Evolutionary conservation across 2,888 invertebrate genomes (phyloP), one percentile per base, ranked within the genome.

Genomic region (Amblyteles armatorius): DNA sequence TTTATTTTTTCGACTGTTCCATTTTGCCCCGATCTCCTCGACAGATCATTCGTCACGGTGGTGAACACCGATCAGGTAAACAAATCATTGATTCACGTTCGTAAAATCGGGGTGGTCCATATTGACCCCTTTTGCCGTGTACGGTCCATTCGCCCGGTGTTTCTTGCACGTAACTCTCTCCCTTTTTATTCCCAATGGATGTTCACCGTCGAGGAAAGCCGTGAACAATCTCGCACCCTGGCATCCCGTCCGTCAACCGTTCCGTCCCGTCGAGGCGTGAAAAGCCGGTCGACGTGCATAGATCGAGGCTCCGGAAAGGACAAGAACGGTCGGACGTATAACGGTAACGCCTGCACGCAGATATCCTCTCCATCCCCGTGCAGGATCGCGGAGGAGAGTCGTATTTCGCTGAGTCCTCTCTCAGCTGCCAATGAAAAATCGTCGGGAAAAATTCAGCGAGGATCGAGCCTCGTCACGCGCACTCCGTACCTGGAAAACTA

Each of bases 221-320:
- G 26, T 29, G 76, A 72, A 72, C 33, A 44, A 6, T n/a, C 69
- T 76, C 52, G 79, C 78, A 71, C 44, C 57, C 33, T 16, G 67
- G 57, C 63, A 68, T 26, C 29, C 50, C 73, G 83, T 87, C 78
- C 77, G 79, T 85, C 83, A 86, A 79, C 69, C 81, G 77, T 83
- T 83, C 79, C 69, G 81, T 65, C 65, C 82, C 74, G 65, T 82
- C 76, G 81, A 78, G 86, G 83, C 74, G 83, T 84, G 76, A 76
- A 69, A 81, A 63, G 74, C 68, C 67, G 50, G 67, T 72, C 19
- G 80, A 80, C 76, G 67, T 76, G 72, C 77, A 72, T 44, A 57
- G 72, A 80, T 84, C 48, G 80, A 67, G 76, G 76, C 26, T 71
- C 29, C 33, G 55, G 60, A 36, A 26, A 40, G 16, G 48, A 71